Evolutionary conservation across 1,140 invertebrate genomes (phyloP), one percentile per base, ranked within the genome.

Genomic region (Micrasema minimum): DNA sequence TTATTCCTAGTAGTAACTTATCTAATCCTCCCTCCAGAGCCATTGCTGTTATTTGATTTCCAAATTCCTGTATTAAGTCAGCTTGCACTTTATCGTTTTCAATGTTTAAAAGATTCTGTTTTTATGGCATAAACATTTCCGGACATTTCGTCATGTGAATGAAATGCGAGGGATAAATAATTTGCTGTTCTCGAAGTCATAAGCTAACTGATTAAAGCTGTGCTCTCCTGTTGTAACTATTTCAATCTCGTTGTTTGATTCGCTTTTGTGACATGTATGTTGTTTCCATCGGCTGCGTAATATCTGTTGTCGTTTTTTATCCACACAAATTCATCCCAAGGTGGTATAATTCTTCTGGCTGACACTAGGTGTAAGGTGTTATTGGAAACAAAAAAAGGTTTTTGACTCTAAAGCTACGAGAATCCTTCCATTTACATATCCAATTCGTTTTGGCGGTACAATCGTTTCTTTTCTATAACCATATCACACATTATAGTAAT

Each of bases 81-180:
- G 26, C 26, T 31, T 31, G 26, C 26, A 31, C 26, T 31, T 31
- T 31, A 31, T 31, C 26, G 7, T 31, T 7, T 4, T 4, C 26
- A 4, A 31, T 31, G 7, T 31, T 31, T 31, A 31, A n/a, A 22
- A 1, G 66, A 14, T 35, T 69, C 66, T 35, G 66, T 69, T 9
- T 41, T 35, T 12, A 69, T 48, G 22, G 66, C 53, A 22, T 18
- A 69, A 10, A 69, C 35, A 22, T 18, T 57, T 14, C 66, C 66
- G 37, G 22, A 35, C 31, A n/a, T 69, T 46, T 45, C 43, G 26
- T 48, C 46, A 7, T 31, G 26, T 18, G 53, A 31, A 23, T 22
- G 26, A 37, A 59, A 69, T 10, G 66, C 14, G 2, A 69, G 53
- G n/a, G 31, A 69, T 69, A n/a, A 69, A 22, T 59, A 69, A n/a